Conservation (phyloP, 2,797 vertebrate species). For the Argya squamiceps region DNA sequence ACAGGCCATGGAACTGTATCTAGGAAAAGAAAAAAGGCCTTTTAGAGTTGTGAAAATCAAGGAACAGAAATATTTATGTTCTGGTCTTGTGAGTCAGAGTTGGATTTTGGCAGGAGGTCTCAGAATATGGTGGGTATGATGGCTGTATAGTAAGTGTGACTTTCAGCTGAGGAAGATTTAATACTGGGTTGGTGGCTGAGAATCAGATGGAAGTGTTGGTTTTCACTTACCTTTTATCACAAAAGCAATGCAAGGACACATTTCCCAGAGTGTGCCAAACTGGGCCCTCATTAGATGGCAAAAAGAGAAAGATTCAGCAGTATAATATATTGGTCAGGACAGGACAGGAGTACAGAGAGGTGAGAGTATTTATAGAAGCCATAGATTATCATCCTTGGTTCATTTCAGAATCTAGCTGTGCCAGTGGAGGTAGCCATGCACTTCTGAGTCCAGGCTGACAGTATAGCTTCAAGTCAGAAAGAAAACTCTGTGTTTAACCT, state of each 20-base stretch:
- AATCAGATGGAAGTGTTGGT: neutral
- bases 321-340: neutral
- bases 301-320: neutral
- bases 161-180: slow-evolving; percentile 13
- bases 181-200: neutral
- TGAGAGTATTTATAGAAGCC: neutral
- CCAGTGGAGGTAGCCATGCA: neutral
- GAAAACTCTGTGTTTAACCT: neutral
- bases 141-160: neutral
- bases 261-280: neutral
- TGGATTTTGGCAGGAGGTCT: slow-evolving; percentile 23
- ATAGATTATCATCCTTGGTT: neutral
- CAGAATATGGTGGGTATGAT: neutral
- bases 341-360: neutral
- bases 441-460: neutral
- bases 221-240: neutral
- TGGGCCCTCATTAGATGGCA: neutral
- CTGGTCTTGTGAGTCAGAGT: slow-evolving; percentile 24
- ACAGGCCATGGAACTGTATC: neutral
- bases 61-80: slow-evolving; percentile 42
- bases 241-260: neutral
- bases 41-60: slow-evolving; percentile 9
- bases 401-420: neutral
- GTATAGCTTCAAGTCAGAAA: neutral
- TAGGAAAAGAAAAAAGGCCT: neutral